A percentile compares a stretch with the other conserved stretches of the same genome.
Evolutionary conservation across 1,140 invertebrate genomes (phyloP).

Genomic region (Bombus consobrinus): DNA sequence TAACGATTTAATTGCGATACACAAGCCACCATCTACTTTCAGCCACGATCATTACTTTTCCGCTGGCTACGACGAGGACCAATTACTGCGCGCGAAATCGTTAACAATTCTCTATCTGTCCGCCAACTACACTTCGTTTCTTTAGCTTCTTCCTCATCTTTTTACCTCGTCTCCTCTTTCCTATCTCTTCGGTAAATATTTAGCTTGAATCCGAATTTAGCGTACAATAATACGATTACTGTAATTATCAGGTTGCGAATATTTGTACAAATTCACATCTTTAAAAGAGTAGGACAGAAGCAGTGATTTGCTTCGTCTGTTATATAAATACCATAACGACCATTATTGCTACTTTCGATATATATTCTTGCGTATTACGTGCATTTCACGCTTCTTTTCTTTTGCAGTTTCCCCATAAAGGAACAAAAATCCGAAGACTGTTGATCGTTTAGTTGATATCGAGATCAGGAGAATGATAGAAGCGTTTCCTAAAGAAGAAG

Average conservation of each 20-base stretch:
- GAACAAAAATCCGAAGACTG: too few species aligned
- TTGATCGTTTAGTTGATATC: too few species aligned
- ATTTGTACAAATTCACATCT: too few species aligned
- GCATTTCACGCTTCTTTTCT: neutral
- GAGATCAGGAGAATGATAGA: too few species aligned
- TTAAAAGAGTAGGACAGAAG: too few species aligned
- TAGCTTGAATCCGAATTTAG: neutral
- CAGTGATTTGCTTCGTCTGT: too few species aligned
- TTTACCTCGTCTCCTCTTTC: too few species aligned
- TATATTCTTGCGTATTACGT: neutral
- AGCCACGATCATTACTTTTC: conserved; percentile 31
- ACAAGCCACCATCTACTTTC: conserved; percentile 48
- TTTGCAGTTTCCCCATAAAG: too few species aligned
- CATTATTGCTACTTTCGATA: neutral
- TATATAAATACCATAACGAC: too few species aligned
- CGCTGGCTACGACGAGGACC: neutral
- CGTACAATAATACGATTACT: neutral
- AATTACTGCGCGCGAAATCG: conserved; percentile 1
- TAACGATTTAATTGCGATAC: conserved; percentile 55
- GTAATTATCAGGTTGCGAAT: too few species aligned
- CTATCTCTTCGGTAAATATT: neutral
- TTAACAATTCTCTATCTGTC: neutral
- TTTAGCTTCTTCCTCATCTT: neutral
- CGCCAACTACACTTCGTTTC: neutral
- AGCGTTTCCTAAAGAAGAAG: too few species aligned